Evolutionary conservation across 92 coral and sea anemone species (phyloP), one percentile per base, ranked within the genome.

Genomic region (Phenganax marumi): DNA sequence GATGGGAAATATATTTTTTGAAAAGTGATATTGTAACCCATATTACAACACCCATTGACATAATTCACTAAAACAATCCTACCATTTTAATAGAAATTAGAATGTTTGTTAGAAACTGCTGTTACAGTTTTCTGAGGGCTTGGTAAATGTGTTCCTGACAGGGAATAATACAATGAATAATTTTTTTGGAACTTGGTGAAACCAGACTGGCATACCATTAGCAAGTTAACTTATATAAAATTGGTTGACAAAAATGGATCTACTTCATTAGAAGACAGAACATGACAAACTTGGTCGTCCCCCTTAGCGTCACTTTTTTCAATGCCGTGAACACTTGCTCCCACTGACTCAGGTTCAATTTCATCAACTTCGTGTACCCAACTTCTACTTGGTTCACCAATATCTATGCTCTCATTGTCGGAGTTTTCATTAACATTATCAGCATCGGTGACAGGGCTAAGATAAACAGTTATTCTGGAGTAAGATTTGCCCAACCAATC

Each of bases 401-500:
- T 33, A 33, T 33, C 43, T 33, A 23, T 56, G 50, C 23, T 50
- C 11, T 54, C 68, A 52, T 70, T 52, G 73, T 49, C 63, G 19
- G 22, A 51, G 12, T 10, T 50, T 22, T 71, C 56, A 12, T 50
- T 21, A 0, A 39, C 64, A 75, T 10, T 77, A 56, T 70, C 77
- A 1, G 6, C 43, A 53, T 53, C 71, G 16, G 65, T 23, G 69
- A 86, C 72, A 22, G 89, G 89, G 89, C 85, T 87, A 7, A 87
- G 78, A 68, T 87, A 77, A 21, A 87, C 81, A 39, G 87, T 82
- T 14, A 87, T 81, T 23, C 90, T 82, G 13, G 87, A 87, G 25
- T 87, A 87, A 57, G 90, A 21, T 57, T 76, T 87, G 12, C 89
- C 89, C 19, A 87, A 87, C 90, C 90, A 87, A 62, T 87, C 90